These are phyloP conservation scores for Vespertilio murinus DNA, from an alignment of 2,797 vertebrate genomes.

Conservation along the genomic window DNA sequence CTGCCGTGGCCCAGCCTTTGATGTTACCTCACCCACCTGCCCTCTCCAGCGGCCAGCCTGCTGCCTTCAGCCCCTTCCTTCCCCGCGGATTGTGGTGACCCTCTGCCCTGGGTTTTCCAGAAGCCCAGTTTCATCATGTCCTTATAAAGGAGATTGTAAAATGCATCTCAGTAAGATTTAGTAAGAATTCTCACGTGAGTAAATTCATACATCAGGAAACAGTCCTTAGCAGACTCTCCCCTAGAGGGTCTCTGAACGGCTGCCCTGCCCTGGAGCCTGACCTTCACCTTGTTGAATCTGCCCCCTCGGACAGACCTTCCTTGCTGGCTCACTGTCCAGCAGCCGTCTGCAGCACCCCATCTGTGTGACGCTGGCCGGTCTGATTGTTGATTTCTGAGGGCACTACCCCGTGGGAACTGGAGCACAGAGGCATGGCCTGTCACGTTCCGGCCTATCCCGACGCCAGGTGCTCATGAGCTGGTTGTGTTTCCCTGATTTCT, in stretches of 20 bases:
- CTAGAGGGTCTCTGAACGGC: not conserved
- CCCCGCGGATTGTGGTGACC: not conserved
- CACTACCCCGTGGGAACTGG: too few species aligned
- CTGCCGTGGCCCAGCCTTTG: rapidly evolving
- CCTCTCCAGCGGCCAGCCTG: rapidly evolving
- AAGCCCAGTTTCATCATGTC: constrained; percentile 13
- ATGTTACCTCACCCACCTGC: rapidly evolving
- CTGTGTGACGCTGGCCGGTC: not conserved
- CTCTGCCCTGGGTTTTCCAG: not conserved
- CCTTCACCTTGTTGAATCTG: not conserved
- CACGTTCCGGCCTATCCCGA: rapidly evolving
- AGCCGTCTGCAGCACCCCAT: too few species aligned
- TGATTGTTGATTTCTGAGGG: not conserved
- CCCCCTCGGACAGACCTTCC: not conserved
- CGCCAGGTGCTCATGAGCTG: rapidly evolving
- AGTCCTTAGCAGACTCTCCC: too few species aligned
- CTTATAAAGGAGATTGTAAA: not conserved
- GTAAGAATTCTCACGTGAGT: not conserved
- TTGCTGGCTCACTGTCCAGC: too few species aligned
- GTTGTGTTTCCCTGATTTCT: not conserved
- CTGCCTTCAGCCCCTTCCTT: not conserved
- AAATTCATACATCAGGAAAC: not conserved
- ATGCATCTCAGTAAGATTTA: not conserved
- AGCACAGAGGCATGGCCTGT: not conserved
- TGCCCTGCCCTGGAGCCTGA: not conserved